Evolutionary conservation across 2,797 vertebrate genomes (phyloP).

Genomic region (Eupleurogrammus muticus): DNA sequence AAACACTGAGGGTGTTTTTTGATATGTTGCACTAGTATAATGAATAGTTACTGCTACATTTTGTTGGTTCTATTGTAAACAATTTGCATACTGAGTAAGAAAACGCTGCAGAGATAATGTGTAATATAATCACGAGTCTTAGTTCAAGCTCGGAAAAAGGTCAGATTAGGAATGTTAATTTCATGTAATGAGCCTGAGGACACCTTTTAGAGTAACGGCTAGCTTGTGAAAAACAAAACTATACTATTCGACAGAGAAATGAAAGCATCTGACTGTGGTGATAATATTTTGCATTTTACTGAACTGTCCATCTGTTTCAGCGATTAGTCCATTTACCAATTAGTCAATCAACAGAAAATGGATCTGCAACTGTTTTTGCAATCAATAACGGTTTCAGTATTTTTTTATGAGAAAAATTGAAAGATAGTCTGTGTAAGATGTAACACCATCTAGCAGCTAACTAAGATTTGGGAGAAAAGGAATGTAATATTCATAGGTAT

Average conservation of each 20-base stretch:
- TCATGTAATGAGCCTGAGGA: slow-evolving; percentile 4
- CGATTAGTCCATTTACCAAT: too few relatives aligned
- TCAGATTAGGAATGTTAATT: background rate
- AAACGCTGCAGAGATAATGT: background rate
- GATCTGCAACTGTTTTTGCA: too few relatives aligned
- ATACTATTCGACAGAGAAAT: slow-evolving; percentile 28
- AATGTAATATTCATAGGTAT: too few relatives aligned
- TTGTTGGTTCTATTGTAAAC: background rate
- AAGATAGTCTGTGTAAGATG: too few relatives aligned
- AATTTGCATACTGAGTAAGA: background rate
- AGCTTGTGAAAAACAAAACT: slow-evolving; percentile 13
- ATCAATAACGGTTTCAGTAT: too few relatives aligned
- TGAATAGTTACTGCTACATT: slow-evolving; percentile 8
- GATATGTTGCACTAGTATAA: slow-evolving; percentile 10
- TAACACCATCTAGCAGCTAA: too few relatives aligned
- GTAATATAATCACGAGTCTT: slow-evolving; percentile 12
- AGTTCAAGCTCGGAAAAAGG: slow-evolving; percentile 10
- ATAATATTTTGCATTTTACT: background rate
- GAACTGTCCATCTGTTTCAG: background rate
- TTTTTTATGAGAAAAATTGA: too few relatives aligned
- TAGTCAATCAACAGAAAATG: too few relatives aligned
- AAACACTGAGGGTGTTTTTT: background rate
- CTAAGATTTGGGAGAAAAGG: too few relatives aligned
- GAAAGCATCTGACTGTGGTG: slow-evolving; percentile 8
- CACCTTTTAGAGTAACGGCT: slow-evolving; percentile 5